phyloP scores from a whole-genome alignment of 1,140 invertebrate species.

The Zaprionus kolodkinae region DNA sequence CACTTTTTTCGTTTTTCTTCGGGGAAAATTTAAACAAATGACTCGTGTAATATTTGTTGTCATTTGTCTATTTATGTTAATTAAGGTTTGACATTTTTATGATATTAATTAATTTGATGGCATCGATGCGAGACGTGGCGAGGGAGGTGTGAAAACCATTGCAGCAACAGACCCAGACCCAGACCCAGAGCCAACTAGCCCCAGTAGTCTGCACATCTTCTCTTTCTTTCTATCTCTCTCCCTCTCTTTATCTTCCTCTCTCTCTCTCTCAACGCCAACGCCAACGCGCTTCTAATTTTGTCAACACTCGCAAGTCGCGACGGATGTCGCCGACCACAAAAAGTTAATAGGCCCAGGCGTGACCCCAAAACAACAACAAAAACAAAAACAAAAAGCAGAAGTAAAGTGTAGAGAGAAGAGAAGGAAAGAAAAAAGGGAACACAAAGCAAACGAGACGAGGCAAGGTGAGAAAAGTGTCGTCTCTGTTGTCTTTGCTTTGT shows the following conservation, averaged over 20 bases:
- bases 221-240: too few species aligned
- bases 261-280: conserved; percentile 5
- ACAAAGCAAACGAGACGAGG: conserved; percentile 56
- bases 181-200: not conserved
- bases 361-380: conserved; percentile 59
- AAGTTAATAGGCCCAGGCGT: conserved; percentile 72
- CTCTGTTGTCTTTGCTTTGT: conserved; percentile 30
- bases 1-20: conserved; percentile 22
- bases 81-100: conserved; percentile 79
- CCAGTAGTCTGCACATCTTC: conserved; percentile 6
- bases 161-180: conserved; percentile 1
- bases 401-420: conserved; percentile 15
- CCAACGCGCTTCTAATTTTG: conserved; percentile 76
- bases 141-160: conserved; percentile 38
- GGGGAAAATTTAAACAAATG: conserved; percentile 58
- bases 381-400: conserved; percentile 5
- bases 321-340: conserved; percentile 75
- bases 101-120: conserved; percentile 80
- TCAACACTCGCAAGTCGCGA: conserved; percentile 47
- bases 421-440: conserved; percentile 17
- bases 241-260: too few species aligned
- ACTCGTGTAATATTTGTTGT: conserved; percentile 78
- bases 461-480: conserved; percentile 74
- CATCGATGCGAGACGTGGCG: not conserved
- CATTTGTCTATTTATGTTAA: conserved; percentile 79